Conservation (phyloP, 2,797 vertebrate genomes). For the Labroides dimidiatus region DNA sequence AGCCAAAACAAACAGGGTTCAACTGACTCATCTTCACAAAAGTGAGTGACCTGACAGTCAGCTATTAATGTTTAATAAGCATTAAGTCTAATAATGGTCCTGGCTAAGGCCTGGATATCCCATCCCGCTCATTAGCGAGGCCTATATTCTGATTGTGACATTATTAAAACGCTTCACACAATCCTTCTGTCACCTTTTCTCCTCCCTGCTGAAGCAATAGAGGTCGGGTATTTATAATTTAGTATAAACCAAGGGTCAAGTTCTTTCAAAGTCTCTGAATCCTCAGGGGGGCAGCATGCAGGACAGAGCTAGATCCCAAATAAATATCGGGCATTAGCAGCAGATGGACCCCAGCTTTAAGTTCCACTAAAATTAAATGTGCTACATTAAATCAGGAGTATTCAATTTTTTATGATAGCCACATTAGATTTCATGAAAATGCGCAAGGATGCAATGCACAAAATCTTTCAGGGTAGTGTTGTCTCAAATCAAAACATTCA, state of each 20-base stretch:
- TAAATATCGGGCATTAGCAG: neutral
- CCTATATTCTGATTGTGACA: slow-evolving; percentile 25
- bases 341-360: too few relatives aligned
- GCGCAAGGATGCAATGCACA: too few relatives aligned
- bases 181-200: neutral
- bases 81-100: neutral
- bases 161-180: slow-evolving; percentile 6
- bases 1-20: neutral
- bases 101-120: neutral
- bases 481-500: too few relatives aligned
- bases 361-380: too few relatives aligned
- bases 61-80: slow-evolving; percentile 10
- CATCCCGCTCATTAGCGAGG: neutral
- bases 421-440: too few relatives aligned
- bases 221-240: slow-evolving; percentile 43
- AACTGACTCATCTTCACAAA: neutral
- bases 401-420: too few relatives aligned
- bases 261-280: slow-evolving; percentile 6
- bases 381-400: too few relatives aligned
- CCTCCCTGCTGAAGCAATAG: slow-evolving; percentile 15
- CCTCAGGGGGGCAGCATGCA: slow-evolving; percentile 12
- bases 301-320: slow-evolving; percentile 12
- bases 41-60: neutral
- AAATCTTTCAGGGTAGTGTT: too few relatives aligned
- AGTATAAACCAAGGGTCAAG: neutral